phyloP scores from a whole-genome alignment of 1,140 invertebrate species.

The Pseudobourletiella spinata region DNA sequence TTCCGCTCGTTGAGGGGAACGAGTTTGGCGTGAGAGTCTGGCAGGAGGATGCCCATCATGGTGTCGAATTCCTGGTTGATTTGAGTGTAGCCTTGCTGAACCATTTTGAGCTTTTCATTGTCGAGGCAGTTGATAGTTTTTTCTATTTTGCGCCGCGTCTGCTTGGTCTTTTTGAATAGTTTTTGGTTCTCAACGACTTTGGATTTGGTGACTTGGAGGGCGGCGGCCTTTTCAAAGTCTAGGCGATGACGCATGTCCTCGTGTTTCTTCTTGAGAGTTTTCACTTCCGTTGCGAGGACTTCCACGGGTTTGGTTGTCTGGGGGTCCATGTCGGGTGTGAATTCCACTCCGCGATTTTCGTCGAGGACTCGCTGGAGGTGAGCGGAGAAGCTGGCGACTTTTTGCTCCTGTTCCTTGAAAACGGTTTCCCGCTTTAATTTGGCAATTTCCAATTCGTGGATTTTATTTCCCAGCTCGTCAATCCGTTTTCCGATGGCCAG shows the following conservation, averaged over 20 bases:
- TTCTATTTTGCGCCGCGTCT: conserved; percentile 72
- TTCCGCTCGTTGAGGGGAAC: conserved; percentile 46
- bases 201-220: conserved; percentile 8
- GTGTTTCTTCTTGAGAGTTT: conserved; percentile 10
- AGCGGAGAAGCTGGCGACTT: conserved; percentile 34
- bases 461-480: conserved; percentile 62
- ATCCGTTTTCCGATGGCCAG: conserved; percentile 41
- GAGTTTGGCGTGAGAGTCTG: conserved; percentile 78
- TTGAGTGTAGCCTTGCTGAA: conserved; percentile 17
- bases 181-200: not conserved
- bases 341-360: conserved; percentile 4
- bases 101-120: conserved; percentile 13
- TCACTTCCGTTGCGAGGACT: conserved; percentile 3
- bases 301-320: conserved; percentile 4
- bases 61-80: conserved; percentile 89
- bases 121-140: conserved; percentile 79
- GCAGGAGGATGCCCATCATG: conserved; percentile 85
- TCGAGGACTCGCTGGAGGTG: not conserved
- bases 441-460: conserved; percentile 41
- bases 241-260: conserved; percentile 15
- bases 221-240: conserved; percentile 11
- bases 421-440: conserved; percentile 45
- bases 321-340: conserved; percentile 1
- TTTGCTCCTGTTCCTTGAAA: conserved; percentile 58
- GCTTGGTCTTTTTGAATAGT: conserved; percentile 59